Conservation (phyloP, 1,140 invertebrate genomes). For the Sinella curviseta region DNA sequence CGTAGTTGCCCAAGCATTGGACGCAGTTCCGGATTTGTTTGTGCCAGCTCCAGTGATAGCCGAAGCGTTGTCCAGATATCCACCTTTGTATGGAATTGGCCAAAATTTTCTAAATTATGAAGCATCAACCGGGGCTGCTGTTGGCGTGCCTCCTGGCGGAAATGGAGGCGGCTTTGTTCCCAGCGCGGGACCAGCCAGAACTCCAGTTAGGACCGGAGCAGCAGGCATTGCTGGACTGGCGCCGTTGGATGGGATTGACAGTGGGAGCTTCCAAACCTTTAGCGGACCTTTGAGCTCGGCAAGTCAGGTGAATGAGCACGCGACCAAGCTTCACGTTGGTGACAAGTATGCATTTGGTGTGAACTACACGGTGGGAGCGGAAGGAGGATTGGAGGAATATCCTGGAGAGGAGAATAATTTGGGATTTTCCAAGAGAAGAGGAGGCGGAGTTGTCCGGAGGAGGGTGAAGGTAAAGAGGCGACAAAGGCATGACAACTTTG, state of each 20-base stretch:
- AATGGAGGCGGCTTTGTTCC: background rate
- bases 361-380: background rate
- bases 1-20: constrained; percentile 2
- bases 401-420: no score
- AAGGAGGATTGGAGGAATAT: no score
- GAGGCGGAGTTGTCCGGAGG: no score
- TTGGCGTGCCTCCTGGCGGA: background rate
- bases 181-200: background rate
- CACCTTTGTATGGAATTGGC: background rate
- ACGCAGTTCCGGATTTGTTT: constrained; percentile 26
- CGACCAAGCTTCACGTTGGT: background rate
- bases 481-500: no score
- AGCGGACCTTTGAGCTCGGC: background rate
- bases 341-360: background rate
- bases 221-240: background rate
- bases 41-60: background rate
- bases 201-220: background rate
- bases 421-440: no score
- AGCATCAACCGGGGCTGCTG: background rate
- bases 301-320: background rate
- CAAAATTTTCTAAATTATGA: background rate
- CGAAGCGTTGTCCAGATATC: background rate
- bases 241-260: background rate
- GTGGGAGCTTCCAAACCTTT: background rate
- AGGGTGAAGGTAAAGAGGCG: no score